A percentile compares a stretch with the other conserved stretches of the same genome.
Evolutionary conservation across 2,888 invertebrate genomes (phyloP).

Genomic region (Philereme vetulata): DNA sequence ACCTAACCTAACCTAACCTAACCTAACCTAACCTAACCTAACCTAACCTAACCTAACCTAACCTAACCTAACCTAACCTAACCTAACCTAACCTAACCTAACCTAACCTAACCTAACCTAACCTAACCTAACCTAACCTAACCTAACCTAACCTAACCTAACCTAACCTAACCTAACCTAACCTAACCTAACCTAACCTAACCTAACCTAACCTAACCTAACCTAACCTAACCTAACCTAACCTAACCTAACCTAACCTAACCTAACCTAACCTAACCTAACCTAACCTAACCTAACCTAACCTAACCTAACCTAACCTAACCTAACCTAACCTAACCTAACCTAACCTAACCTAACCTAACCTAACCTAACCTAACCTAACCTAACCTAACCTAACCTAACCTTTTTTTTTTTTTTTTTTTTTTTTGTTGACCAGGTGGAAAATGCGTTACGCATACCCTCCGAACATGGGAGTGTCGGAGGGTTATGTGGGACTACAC

Average conservation of each 20-base stretch:
- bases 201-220: conserved; percentile 3
- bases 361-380: conserved; percentile 3
- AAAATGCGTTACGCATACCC: too few relatives aligned
- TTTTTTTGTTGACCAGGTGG: too few relatives aligned
- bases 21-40: conserved; percentile 3
- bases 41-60: conserved; percentile 3
- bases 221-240: conserved; percentile 3
- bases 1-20: conserved; percentile 3
- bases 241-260: conserved; percentile 3
- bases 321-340: conserved; percentile 3
- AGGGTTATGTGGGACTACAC: too few relatives aligned
- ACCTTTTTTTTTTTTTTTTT: too few relatives aligned
- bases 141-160: conserved; percentile 3
- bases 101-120: conserved; percentile 3
- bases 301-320: conserved; percentile 3
- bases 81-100: conserved; percentile 3
- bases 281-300: conserved; percentile 3
- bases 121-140: conserved; percentile 3
- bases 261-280: conserved; percentile 3
- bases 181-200: conserved; percentile 3
- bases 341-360: conserved; percentile 3
- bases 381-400: conserved; percentile 3
- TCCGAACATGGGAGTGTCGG: too few relatives aligned
- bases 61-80: conserved; percentile 3
- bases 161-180: conserved; percentile 3